Conservation (phyloP, 2,888 invertebrate genomes). For the Pelosia muscerda region DNA sequence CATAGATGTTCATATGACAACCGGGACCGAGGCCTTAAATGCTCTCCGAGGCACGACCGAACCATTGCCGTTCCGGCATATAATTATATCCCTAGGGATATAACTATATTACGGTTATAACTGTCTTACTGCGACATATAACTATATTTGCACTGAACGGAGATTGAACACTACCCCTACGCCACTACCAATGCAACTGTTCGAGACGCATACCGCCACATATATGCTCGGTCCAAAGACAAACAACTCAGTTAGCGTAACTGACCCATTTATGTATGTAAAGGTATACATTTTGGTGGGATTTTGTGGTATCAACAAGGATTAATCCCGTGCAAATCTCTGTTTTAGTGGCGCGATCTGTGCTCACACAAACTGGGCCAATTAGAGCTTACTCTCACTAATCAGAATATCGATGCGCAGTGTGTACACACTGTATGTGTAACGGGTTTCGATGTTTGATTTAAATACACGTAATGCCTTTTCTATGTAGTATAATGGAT, state of each 20-base stretch:
- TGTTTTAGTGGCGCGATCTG: conserved; percentile 80
- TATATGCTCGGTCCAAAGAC: conserved; percentile 43
- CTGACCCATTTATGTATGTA: conserved; percentile 72
- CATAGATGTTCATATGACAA: too few relatives aligned
- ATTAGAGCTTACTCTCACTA: conserved; percentile 80
- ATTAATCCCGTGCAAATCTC: conserved; percentile 81
- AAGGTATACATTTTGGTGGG: conserved; percentile 72
- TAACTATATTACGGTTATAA: too few relatives aligned
- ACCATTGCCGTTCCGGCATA: too few relatives aligned
- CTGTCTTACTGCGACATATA: too few relatives aligned
- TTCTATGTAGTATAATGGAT: not conserved
- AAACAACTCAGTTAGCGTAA: conserved; percentile 48
- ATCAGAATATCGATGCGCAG: conserved; percentile 68
- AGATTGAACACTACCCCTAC: too few relatives aligned
- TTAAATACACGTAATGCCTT: conserved; percentile 30
- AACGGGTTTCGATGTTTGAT: conserved; percentile 25
- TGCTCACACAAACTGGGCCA: conserved; percentile 77
- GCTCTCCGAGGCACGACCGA: too few relatives aligned
- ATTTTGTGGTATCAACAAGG: conserved; percentile 76
- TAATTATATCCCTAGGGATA: too few relatives aligned
- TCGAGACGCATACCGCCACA: not conserved
- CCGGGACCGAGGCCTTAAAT: too few relatives aligned
- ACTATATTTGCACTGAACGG: too few relatives aligned
- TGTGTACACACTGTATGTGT: conserved; percentile 29
- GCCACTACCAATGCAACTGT: not conserved